These are phyloP conservation scores for Zeugodacus cucurbitae DNA, from an alignment of 1,140 invertebrate genomes.

Conservation along the genomic window DNA sequence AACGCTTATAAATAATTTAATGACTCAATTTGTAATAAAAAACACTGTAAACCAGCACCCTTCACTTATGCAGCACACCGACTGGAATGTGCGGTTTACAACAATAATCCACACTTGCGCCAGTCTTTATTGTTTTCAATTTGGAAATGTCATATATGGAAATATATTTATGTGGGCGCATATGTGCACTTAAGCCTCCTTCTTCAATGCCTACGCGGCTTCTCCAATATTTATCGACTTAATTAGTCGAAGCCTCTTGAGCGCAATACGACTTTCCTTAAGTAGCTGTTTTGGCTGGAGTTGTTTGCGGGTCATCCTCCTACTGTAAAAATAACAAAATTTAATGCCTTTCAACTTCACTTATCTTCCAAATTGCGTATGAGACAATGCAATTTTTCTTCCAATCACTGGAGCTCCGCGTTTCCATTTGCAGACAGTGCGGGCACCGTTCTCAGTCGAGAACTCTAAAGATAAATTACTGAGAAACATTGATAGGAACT, in stretches of 20 bases:
- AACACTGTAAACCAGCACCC: not conserved
- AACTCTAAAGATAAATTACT: no score
- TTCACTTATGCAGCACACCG: not conserved
- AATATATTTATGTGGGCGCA: not conserved
- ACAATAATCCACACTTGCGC: not conserved
- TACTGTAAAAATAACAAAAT: not conserved
- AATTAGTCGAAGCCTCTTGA: not conserved
- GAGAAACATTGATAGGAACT: no score
- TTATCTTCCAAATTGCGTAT: not conserved
- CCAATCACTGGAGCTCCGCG: not conserved
- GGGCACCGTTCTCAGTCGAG: no score
- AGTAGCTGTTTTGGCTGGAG: not conserved
- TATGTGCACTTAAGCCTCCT: not conserved
- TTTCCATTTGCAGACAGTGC: not conserved
- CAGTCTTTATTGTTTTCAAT: not conserved
- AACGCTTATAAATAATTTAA: slow-evolving; percentile 41
- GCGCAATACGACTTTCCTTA: not conserved
- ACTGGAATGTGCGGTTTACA: not conserved
- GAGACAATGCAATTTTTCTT: not conserved
- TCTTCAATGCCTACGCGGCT: not conserved
- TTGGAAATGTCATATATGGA: not conserved
- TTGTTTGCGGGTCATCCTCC: not conserved
- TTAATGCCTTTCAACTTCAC: slow-evolving; percentile 5
- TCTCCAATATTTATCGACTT: not conserved
- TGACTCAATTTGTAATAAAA: slow-evolving; percentile 39